Evolutionary conservation across 2,797 vertebrate genomes (phyloP).

Genomic region (Mus spretus): DNA sequence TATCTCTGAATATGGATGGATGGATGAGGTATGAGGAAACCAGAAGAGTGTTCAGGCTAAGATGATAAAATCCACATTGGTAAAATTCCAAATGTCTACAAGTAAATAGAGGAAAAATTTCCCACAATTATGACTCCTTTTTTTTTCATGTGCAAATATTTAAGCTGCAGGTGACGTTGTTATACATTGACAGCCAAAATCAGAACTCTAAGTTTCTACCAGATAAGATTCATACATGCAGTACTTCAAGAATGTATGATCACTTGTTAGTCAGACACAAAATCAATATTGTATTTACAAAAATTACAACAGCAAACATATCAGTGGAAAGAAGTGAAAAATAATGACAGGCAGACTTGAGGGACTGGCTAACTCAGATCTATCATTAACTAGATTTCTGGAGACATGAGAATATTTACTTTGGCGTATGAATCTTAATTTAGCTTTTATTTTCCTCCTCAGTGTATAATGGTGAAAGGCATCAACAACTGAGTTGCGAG

Average conservation of each 20-base stretch:
- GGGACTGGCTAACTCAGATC: background rate
- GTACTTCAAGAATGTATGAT: slow-evolving; percentile 9
- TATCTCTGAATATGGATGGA: background rate
- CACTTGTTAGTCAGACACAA: slow-evolving; percentile 15
- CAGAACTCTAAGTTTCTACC: slow-evolving; percentile 21
- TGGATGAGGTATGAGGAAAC: slow-evolving; percentile 33
- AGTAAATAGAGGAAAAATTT: slow-evolving; percentile 33
- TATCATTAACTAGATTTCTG: slow-evolving; percentile 14
- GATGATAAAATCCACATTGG: slow-evolving; percentile 22
- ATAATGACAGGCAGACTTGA: background rate
- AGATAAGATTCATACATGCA: background rate
- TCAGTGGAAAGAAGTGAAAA: slow-evolving; percentile 14
- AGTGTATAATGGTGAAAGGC: background rate
- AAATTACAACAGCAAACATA: slow-evolving; percentile 3
- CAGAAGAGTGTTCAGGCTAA: background rate
- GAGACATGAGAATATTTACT: background rate
- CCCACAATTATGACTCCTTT: slow-evolving; percentile 47
- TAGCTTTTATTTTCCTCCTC: slow-evolving; percentile 19
- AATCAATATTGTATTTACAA: slow-evolving; percentile 24
- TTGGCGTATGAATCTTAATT: background rate
- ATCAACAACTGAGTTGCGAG: background rate
- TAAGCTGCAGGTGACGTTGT: slow-evolving; percentile 68
- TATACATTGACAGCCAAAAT: slow-evolving; percentile 26
- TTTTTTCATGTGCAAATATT: slow-evolving; percentile 71
- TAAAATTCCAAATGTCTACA: slow-evolving; percentile 47